Conservation (phyloP, 2,888 invertebrate genomes). For the Notocelia uddmanniana region DNA sequence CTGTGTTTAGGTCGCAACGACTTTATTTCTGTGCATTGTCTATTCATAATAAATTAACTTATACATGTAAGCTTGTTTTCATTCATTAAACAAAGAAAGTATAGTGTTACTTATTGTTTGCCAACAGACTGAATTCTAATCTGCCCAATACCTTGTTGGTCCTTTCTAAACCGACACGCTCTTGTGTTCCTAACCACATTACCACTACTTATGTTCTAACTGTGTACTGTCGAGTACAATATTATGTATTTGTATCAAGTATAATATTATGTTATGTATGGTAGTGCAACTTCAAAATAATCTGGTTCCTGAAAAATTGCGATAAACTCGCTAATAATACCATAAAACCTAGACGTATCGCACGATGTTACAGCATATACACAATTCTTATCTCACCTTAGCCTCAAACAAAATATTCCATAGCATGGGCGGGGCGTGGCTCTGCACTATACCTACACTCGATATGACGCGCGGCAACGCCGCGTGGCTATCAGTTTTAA, state of each 20-base stretch:
- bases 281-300: too few relatives aligned
- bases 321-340: background rate
- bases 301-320: too few relatives aligned
- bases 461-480: constrained; percentile 14
- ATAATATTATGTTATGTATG: too few relatives aligned
- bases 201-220: background rate
- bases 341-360: background rate
- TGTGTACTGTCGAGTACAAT: background rate
- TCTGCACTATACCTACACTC: background rate
- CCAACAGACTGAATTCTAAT: constrained; percentile 12
- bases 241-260: background rate
- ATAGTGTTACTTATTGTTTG: constrained; percentile 21
- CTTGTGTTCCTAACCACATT: background rate
- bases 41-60: constrained; percentile 83
- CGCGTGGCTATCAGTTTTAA: background rate
- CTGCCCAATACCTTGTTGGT: background rate
- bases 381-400: constrained; percentile 21
- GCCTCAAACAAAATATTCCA: constrained; percentile 23
- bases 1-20: constrained; percentile 79
- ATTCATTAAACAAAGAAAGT: background rate
- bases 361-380: background rate
- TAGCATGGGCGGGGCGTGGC: constrained; percentile 40
- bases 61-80: constrained; percentile 55
- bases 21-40: constrained; percentile 84
- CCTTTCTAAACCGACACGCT: background rate